A percentile compares a stretch with the other conserved stretches of the same genome.
phyloP scores from a whole-genome alignment of 2,888 invertebrate genomes.

The Pristionchus japonicus region DNA sequence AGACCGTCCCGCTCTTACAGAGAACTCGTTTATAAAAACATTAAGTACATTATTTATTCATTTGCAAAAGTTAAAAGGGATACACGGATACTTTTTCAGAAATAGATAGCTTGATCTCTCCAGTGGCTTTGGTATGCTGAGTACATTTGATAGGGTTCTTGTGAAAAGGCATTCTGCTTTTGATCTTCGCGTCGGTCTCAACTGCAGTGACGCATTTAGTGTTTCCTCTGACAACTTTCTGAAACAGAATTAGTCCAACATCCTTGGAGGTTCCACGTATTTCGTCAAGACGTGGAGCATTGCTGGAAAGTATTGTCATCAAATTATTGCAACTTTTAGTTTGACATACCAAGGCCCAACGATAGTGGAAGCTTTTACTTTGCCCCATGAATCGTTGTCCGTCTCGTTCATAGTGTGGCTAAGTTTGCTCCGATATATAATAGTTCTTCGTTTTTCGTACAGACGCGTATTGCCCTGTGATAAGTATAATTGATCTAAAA shows the following conservation, averaged over 20 bases:
- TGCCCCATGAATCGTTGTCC: background rate
- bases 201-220: background rate
- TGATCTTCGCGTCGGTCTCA: background rate
- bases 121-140: background rate
- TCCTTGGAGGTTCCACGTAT: background rate
- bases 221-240: background rate
- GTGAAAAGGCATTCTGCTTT: background rate
- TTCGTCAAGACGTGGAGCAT: background rate
- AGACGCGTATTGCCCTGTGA: background rate
- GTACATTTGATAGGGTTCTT: background rate
- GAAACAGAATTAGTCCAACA: background rate
- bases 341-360: background rate
- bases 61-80: background rate
- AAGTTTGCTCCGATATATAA: background rate
- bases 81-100: background rate
- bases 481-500: background rate
- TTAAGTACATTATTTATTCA: no score
- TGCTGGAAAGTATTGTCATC: background rate
- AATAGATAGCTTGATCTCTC: background rate
- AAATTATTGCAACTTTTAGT: background rate
- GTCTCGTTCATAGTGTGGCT: background rate
- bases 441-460: background rate
- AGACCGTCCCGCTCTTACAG: no score
- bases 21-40: no score
- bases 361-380: background rate